Conservation (phyloP, 2,888 invertebrate genomes). For the Automeris io region DNA sequence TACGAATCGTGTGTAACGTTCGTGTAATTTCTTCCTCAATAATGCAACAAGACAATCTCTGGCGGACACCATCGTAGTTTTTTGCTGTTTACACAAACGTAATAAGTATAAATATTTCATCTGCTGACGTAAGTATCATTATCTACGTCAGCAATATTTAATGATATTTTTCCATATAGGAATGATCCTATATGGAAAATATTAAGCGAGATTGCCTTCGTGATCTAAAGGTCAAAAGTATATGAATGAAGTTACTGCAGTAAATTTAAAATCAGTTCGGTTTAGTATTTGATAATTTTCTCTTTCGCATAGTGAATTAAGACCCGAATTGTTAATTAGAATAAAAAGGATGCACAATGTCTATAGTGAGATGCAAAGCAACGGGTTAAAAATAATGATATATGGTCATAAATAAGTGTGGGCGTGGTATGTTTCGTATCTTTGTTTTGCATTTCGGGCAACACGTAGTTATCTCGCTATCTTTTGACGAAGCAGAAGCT, state of each 20-base stretch:
- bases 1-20: not conserved
- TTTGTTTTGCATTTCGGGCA: slow-evolving; percentile 37
- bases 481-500: slow-evolving; percentile 18
- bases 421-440: slow-evolving; percentile 29
- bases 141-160: not conserved
- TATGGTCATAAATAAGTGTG: slow-evolving; percentile 34
- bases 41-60: not conserved
- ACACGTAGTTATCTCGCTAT: slow-evolving; percentile 30
- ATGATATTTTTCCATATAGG: not conserved
- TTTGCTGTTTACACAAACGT: not conserved
- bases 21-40: slow-evolving; percentile 3
- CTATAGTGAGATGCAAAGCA: no score
- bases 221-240: no score
- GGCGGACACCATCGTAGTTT: slow-evolving; percentile 17
- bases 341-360: no score
- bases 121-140: no score
- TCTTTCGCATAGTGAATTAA: no score
- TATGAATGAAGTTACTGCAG: no score
- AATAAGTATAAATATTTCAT: no score
- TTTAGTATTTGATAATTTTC: no score
- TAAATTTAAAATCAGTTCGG: no score
- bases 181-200: slow-evolving; percentile 7
- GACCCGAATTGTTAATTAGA: no score
- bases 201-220: slow-evolving; percentile 9
- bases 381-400: no score